Evolutionary conservation across 2,113 vertebrate genomes (phyloP).

Genomic region (Machaerirhynchus nigripectus): DNA sequence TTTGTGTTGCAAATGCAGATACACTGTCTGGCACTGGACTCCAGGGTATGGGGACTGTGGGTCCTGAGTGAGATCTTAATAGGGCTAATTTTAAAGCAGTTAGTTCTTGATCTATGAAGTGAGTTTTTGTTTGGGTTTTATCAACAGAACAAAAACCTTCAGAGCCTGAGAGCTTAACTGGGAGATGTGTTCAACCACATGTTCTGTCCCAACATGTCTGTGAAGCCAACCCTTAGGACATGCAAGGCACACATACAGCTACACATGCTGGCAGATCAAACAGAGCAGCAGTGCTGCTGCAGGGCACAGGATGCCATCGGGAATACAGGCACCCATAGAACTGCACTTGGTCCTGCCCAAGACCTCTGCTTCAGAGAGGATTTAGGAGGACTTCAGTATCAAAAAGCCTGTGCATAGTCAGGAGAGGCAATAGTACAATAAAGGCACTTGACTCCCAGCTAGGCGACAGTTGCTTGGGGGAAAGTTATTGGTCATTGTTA

Average conservation of each 20-base stretch:
- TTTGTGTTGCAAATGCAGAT: background rate
- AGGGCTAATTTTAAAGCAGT: background rate
- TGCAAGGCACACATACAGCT: rapidly evolving
- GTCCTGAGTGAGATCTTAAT: background rate
- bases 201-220: background rate
- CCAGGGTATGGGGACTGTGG: rapidly evolving
- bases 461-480: background rate
- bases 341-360: background rate
- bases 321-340: background rate
- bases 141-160: background rate
- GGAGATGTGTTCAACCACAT: background rate
- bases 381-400: background rate
- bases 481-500: background rate
- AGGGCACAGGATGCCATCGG: background rate
- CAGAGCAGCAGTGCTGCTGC: background rate
- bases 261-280: background rate
- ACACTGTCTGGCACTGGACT: background rate
- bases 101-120: background rate
- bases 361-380: background rate
- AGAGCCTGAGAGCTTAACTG: background rate
- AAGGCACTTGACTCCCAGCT: background rate
- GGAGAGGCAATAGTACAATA: too few relatives aligned
- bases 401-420: background rate
- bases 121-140: background rate
- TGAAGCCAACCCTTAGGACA: background rate